These are phyloP conservation scores for Panonychus citri DNA, from an alignment of 1,140 invertebrate genomes.

Conservation along the genomic window DNA sequence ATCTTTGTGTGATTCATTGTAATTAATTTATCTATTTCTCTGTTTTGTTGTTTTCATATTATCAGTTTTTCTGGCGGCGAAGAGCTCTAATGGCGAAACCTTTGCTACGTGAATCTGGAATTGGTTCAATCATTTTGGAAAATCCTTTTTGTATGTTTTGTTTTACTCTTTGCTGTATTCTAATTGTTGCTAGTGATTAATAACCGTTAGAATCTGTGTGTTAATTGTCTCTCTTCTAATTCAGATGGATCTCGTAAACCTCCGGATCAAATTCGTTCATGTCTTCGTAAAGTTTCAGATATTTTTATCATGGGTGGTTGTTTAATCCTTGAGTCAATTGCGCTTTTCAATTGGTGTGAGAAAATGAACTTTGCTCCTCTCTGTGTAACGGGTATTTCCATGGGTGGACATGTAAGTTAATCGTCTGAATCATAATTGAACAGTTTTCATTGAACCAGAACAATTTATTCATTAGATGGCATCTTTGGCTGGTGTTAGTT, in stretches of 20 bases:
- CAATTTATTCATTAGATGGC: not conserved
- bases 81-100: slow-evolving; percentile 72
- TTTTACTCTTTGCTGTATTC: not conserved
- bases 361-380: slow-evolving; percentile 57
- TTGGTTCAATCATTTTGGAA: slow-evolving; percentile 80
- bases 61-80: slow-evolving; percentile 77
- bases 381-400: slow-evolving; percentile 87
- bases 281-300: slow-evolving; percentile 82
- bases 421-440: slow-evolving; percentile 5
- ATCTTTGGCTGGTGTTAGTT: slow-evolving; percentile 63
- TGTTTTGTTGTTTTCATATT: no score
- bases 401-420: slow-evolving; percentile 78
- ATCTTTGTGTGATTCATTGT: not conserved
- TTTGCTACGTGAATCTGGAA: slow-evolving; percentile 61
- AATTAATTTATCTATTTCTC: slow-evolving; percentile 1
- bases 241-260: slow-evolving; percentile 10
- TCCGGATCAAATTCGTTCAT: slow-evolving; percentile 43
- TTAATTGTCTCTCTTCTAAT: slow-evolving; percentile 15
- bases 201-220: no score
- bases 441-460: no score
- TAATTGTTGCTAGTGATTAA: not conserved
- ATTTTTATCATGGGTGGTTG: slow-evolving; percentile 98
- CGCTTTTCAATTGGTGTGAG: slow-evolving; percentile 79
- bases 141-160: slow-evolving; percentile 71
- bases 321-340: slow-evolving; percentile 74